Conservation (phyloP, 2,888 invertebrate genomes). For the Muschampia plurimacula region DNA sequence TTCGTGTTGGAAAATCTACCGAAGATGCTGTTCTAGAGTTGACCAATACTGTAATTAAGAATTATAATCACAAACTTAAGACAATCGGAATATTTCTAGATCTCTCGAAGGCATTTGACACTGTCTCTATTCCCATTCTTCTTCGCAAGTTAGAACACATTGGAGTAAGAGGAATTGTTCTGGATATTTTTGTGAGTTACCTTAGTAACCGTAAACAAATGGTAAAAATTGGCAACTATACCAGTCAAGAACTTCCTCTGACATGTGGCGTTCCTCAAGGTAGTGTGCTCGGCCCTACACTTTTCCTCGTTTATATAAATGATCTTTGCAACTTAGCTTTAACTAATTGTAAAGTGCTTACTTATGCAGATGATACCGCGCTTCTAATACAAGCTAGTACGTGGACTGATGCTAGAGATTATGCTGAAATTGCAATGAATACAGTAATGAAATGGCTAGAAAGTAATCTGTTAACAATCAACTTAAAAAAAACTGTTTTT, state of each 20-base stretch:
- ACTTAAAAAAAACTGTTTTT: background rate
- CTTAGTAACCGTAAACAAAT: background rate
- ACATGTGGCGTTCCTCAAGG: background rate
- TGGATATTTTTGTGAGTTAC: background rate
- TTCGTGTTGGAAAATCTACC: background rate
- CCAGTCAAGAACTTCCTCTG: background rate
- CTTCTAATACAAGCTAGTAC: background rate
- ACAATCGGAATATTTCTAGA: background rate
- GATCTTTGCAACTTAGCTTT: background rate
- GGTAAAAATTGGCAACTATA: background rate
- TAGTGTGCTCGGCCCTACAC: slow-evolving; percentile 3
- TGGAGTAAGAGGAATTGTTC: background rate
- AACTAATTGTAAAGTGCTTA: slow-evolving; percentile 2
- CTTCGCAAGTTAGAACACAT: background rate
- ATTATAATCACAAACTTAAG: background rate
- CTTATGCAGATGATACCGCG: background rate
- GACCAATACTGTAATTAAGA: background rate
- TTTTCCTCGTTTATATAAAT: slow-evolving; percentile 1
- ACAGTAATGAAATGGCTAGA: background rate
- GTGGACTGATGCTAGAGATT: background rate
- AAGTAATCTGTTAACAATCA: background rate
- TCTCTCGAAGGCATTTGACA: background rate
- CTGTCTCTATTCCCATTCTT: slow-evolving; percentile 1
- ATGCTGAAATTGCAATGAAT: background rate
- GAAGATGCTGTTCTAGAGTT: background rate